Conservation (phyloP, 1,140 invertebrate genomes). For the Solenopsis invicta region DNA sequence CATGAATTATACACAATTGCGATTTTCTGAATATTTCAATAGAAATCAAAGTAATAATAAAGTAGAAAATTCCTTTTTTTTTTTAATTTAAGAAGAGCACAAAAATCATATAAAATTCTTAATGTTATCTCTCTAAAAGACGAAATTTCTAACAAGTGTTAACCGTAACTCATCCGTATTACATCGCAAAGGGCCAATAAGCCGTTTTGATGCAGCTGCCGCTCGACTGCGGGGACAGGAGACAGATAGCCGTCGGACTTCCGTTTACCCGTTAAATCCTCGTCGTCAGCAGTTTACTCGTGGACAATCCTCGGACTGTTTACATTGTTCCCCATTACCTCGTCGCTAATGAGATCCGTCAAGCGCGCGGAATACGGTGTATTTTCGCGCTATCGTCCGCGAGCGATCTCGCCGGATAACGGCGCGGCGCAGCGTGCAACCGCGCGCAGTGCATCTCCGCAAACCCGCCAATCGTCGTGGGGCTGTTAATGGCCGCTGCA, state of each 20-base stretch:
- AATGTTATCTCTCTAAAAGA: not conserved
- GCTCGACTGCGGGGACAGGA: conserved; percentile 30
- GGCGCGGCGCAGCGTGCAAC: not conserved
- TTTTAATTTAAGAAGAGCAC: not conserved
- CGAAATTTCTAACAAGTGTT: conserved; percentile 24
- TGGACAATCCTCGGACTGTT: conserved; percentile 51
- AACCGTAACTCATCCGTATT: conserved; percentile 27
- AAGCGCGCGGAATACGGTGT: conserved; percentile 11
- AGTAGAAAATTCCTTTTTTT: not conserved
- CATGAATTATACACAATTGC: not conserved
- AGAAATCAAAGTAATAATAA: not conserved
- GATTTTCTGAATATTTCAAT: not conserved
- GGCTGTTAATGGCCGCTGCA: not conserved
- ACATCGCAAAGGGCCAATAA: conserved; percentile 52
- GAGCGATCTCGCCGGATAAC: conserved; percentile 23
- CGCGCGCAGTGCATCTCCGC: conserved; percentile 4
- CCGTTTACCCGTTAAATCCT: conserved; percentile 58
- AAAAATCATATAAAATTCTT: not conserved
- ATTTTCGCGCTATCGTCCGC: conserved; percentile 21
- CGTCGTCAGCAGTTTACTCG: conserved; percentile 43
- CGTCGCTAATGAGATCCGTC: conserved; percentile 41
- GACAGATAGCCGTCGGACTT: conserved; percentile 59
- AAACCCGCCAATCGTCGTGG: conserved; percentile 19
- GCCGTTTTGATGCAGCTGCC: conserved; percentile 40
- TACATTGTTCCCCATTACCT: conserved; percentile 44